phyloP scores from a whole-genome alignment of 2,113 vertebrate genomes.

The Symphodus melops region DNA sequence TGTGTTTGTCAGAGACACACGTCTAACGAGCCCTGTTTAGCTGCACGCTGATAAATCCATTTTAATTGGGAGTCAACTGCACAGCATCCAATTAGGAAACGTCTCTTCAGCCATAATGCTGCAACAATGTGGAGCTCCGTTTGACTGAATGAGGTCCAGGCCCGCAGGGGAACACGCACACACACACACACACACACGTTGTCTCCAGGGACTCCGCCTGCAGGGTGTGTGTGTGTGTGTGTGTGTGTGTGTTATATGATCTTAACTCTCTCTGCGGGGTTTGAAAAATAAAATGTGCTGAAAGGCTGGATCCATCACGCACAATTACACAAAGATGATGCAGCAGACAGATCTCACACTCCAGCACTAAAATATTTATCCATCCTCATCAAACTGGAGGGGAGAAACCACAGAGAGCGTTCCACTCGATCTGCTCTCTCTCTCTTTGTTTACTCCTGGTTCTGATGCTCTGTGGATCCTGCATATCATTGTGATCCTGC shows the following conservation, averaged over 20 bases:
- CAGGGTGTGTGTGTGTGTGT: constrained; percentile 3
- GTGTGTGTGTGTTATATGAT: constrained; percentile 21
- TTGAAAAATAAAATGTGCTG: constrained; percentile 54
- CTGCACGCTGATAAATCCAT: constrained; percentile 28
- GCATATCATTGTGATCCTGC: no score
- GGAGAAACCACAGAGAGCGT: constrained; percentile 20
- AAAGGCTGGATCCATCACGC: constrained; percentile 58
- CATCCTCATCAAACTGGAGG: constrained; percentile 56
- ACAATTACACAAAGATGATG: constrained; percentile 72
- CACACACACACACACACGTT: no score
- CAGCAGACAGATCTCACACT: constrained; percentile 58
- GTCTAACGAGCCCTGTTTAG: constrained; percentile 4
- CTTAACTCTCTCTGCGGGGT: constrained; percentile 29
- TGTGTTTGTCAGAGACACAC: not conserved
- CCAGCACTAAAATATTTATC: constrained; percentile 73
- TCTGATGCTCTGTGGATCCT: no score
- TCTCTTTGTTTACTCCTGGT: not conserved
- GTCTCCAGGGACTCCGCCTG: constrained; percentile 17
- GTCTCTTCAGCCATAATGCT: not conserved
- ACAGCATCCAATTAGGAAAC: constrained; percentile 33
- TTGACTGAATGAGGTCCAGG: constrained; percentile 52
- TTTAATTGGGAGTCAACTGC: constrained; percentile 30
- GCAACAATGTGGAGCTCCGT: constrained; percentile 7
- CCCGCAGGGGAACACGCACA: constrained; percentile 19
- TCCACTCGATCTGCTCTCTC: not conserved